Percentiles rank a stretch among this genome's conserved stretches.
These are phyloP conservation scores for Diadegma fenestrale DNA, from an alignment of 2,888 invertebrate species.

Conservation along the genomic window DNA sequence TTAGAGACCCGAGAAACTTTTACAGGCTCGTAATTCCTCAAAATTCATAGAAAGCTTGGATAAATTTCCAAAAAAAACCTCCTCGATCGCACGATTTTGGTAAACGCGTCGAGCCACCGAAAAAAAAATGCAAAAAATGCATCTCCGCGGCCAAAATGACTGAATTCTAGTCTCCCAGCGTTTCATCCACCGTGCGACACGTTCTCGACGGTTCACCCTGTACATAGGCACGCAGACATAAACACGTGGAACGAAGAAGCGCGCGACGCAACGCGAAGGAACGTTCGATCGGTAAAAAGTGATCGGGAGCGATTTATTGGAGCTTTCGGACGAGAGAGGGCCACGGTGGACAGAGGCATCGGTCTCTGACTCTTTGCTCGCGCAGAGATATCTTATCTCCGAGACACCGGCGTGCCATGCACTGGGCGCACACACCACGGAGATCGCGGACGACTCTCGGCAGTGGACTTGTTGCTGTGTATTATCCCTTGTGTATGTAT, in stretches of 20 bases:
- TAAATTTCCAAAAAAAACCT: too few species aligned
- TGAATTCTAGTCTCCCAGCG: neutral
- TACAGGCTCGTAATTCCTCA: neutral
- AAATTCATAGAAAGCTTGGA: neutral
- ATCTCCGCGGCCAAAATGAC: neutral
- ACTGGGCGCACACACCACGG: slow-evolving; percentile 44
- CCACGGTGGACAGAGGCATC: slow-evolving; percentile 81
- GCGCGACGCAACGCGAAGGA: slow-evolving; percentile 61
- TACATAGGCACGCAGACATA: slow-evolving; percentile 12
- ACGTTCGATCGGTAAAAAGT: slow-evolving; percentile 81
- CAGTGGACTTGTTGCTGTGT: slow-evolving; percentile 41
- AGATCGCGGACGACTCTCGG: slow-evolving; percentile 51
- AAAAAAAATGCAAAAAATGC: too few species aligned
- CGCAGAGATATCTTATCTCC: slow-evolving; percentile 82
- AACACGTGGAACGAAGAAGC: slow-evolving; percentile 30
- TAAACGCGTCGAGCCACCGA: too few species aligned
- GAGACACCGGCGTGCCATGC: slow-evolving; percentile 76
- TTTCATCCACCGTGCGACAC: neutral
- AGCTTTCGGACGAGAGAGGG: slow-evolving; percentile 77
- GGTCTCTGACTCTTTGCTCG: slow-evolving; percentile 74
- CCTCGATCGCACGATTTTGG: too few species aligned
- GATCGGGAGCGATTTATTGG: slow-evolving; percentile 84
- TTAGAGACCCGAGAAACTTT: neutral
- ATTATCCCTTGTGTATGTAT: slow-evolving; percentile 41
- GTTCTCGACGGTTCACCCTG: neutral